These are phyloP conservation scores for Odontocerum albicorne DNA, from an alignment of 2,888 invertebrate species.

Conservation along the genomic window DNA sequence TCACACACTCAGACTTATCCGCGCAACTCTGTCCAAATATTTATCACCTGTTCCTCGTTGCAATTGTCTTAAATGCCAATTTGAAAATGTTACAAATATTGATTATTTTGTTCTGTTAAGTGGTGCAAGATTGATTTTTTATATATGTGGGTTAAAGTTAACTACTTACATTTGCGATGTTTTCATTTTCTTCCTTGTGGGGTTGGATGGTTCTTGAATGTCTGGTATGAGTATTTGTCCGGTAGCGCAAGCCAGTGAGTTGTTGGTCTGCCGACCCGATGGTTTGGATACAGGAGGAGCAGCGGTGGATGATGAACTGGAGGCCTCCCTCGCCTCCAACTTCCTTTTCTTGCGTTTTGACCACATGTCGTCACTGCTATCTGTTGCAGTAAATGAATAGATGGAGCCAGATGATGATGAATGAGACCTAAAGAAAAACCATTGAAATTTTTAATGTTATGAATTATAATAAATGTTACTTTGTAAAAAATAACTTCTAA, in stretches of 20 bases:
- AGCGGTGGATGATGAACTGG: background rate
- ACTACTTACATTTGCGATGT: constrained; percentile 72
- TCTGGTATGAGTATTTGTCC: constrained; percentile 78
- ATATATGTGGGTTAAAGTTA: too few relatives aligned
- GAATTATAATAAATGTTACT: too few relatives aligned
- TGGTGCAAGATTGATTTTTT: too few relatives aligned
- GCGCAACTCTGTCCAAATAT: too few relatives aligned
- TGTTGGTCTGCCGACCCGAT: constrained; percentile 80
- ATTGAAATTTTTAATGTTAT: too few relatives aligned
- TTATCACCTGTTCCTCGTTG: too few relatives aligned
- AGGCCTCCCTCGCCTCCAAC: constrained; percentile 1
- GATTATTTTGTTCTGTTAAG: too few relatives aligned
- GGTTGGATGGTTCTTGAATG: constrained; percentile 50
- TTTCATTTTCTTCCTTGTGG: constrained; percentile 62
- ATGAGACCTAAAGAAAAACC: constrained; percentile 43
- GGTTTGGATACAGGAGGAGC: constrained; percentile 1
- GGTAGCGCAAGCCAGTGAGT: constrained; percentile 80
- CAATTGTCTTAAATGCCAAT: too few relatives aligned
- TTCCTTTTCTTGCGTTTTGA: constrained; percentile 31
- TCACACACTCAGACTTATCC: too few relatives aligned
- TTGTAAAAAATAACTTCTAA: too few relatives aligned
- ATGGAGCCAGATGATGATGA: constrained; percentile 48
- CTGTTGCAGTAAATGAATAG: constrained; percentile 10
- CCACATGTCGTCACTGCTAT: constrained; percentile 4
- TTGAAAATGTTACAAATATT: too few relatives aligned